These are phyloP conservation scores for Philypnodon macrostomus DNA, from an alignment of 2,797 vertebrate genomes.

Conservation along the genomic window DNA sequence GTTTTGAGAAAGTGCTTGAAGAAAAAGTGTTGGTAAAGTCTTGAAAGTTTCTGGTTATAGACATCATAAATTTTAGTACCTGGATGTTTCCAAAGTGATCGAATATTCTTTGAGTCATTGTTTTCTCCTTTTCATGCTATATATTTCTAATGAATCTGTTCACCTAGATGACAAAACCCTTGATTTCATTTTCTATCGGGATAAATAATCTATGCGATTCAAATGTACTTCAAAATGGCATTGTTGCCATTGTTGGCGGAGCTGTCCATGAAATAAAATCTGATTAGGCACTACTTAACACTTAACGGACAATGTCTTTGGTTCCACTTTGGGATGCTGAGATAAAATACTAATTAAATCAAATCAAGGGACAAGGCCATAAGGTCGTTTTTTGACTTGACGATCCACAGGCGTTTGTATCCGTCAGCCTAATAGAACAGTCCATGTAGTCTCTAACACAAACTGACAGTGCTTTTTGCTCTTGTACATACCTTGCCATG, in stretches of 20 bases:
- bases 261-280: constrained; percentile 45
- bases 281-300: constrained; percentile 40
- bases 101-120: constrained; percentile 21
- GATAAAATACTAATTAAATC: constrained; percentile 58
- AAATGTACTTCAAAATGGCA: constrained; percentile 4
- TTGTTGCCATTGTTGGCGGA: constrained; percentile 32
- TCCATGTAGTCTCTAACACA: constrained; percentile 50
- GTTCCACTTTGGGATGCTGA: constrained; percentile 44
- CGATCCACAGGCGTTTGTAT: constrained; percentile 64
- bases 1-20: too few species aligned
- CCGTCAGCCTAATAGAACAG: constrained; percentile 65
- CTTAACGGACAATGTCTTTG: constrained; percentile 45
- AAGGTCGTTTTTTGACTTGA: constrained; percentile 63
- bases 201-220: constrained; percentile 26
- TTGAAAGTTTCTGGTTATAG: too few species aligned
- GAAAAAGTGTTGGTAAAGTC: too few species aligned
- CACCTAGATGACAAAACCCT: constrained; percentile 8
- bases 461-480: constrained; percentile 67
- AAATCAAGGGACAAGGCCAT: constrained; percentile 48
- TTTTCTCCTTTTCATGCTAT: too few species aligned
- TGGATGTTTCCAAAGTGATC: constrained; percentile 25
- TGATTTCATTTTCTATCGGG: constrained; percentile 19
- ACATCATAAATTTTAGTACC: too few species aligned
- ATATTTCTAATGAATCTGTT: constrained; percentile 17
- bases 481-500: constrained; percentile 65